phyloP scores from a whole-genome alignment of 2,888 invertebrate genomes.

The Cyaniris semiargus region DNA sequence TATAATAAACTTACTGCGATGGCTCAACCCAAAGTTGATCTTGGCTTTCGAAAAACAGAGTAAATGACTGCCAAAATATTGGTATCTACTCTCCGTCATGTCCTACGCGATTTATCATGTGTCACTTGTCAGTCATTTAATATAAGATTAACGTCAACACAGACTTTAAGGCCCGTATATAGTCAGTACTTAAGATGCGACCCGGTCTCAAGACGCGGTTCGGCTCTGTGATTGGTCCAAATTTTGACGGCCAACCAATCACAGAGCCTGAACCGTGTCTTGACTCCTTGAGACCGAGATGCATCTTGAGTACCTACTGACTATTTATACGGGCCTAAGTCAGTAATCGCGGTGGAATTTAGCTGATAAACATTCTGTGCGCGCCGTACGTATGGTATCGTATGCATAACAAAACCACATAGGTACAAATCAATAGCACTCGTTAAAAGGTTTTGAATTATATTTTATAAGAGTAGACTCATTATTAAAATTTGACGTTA shows the following conservation, averaged over 20 bases:
- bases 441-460: not conserved
- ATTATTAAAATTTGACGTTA: not conserved
- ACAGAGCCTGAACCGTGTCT: no score
- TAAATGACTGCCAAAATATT: not conserved
- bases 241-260: no score
- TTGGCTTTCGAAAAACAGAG: no score
- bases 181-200: no score
- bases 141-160: not conserved
- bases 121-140: not conserved
- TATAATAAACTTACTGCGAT: no score
- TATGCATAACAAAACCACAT: conserved; percentile 14
- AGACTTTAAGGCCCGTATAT: no score
- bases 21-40: no score
- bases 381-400: not conserved
- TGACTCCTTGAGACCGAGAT: no score
- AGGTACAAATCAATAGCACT: not conserved
- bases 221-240: no score
- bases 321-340: no score
- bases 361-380: not conserved
- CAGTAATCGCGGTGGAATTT: conserved; percentile 18
- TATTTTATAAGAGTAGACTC: not conserved
- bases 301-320: no score
- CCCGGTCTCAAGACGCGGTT: no score
- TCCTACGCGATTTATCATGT: not conserved
- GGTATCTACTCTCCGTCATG: not conserved